phyloP scores from a whole-genome alignment of 2,113 vertebrate genomes.

The Gallinago undulata region DNA sequence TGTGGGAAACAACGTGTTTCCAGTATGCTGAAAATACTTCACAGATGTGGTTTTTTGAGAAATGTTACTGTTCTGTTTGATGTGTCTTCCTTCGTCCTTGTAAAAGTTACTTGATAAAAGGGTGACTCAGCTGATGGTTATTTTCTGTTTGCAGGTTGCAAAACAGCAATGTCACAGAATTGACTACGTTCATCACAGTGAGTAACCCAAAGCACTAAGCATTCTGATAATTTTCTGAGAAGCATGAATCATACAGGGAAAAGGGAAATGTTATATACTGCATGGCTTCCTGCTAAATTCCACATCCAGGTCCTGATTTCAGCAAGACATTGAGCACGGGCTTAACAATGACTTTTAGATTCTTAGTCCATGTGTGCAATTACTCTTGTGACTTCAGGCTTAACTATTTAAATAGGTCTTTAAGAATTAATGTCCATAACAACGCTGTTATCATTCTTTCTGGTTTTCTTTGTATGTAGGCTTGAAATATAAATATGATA shows the following conservation, averaged over 20 bases:
- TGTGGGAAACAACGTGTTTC: not conserved
- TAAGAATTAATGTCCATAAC: not conserved
- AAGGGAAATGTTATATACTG: not conserved
- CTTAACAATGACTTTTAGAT: not conserved
- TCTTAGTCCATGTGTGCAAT: not conserved
- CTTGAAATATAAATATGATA: not conserved
- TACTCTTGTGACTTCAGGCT: not conserved
- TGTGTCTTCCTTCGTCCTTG: not conserved
- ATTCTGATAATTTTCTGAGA: not conserved
- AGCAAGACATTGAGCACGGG: not conserved
- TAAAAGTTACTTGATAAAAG: not conserved
- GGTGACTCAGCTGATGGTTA: constrained; percentile 49
- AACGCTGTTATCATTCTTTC: not conserved
- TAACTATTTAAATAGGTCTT: not conserved
- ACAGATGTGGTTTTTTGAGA: not conserved
- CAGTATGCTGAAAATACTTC: not conserved
- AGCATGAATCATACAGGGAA: not conserved
- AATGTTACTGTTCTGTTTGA: not conserved
- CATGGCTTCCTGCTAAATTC: not conserved
- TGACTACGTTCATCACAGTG: constrained; percentile 78
- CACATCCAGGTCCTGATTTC: not conserved
- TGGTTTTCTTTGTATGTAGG: not conserved
- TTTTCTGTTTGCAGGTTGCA: constrained; percentile 79
- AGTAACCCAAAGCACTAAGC: constrained; percentile 56
- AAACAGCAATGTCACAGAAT: constrained; percentile 78